Evolutionary conservation across 2,113 vertebrate genomes (phyloP).

Genomic region (Nesogale talazaci): DNA sequence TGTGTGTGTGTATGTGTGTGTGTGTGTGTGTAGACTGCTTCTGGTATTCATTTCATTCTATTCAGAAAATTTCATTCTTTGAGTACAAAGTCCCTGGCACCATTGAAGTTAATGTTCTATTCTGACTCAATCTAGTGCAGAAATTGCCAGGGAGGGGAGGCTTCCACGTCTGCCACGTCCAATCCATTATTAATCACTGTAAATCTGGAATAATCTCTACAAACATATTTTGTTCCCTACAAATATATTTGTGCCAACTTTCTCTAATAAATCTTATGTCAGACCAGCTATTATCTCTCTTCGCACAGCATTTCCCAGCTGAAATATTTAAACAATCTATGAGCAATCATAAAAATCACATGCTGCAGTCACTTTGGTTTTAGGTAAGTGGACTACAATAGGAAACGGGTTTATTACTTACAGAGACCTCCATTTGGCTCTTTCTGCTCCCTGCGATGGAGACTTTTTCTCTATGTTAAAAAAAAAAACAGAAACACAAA

Average conservation of each 20-base stretch:
- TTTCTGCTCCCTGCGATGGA: not conserved
- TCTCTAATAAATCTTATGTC: slow-evolving; percentile 79
- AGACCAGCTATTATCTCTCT: slow-evolving; percentile 76
- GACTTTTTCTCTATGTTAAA: slow-evolving; percentile 43
- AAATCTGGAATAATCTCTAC: slow-evolving; percentile 86
- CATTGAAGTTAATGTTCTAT: not conserved
- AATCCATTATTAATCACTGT: slow-evolving; percentile 83
- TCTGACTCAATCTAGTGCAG: slow-evolving; percentile 27
- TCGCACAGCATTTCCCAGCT: slow-evolving; percentile 78
- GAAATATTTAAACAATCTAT: slow-evolving; percentile 82
- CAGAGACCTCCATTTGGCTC: slow-evolving; percentile 54
- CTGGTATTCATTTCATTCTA: not conserved
- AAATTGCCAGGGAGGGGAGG: not conserved
- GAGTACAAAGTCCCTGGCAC: not conserved
- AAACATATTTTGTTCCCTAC: slow-evolving; percentile 82
- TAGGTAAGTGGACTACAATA: slow-evolving; percentile 31
- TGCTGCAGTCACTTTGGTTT: slow-evolving; percentile 80
- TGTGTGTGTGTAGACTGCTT: not conserved
- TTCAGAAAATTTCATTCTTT: not conserved
- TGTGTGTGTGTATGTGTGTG: too few species aligned
- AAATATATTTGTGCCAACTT: slow-evolving; percentile 78
- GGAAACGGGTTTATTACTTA: slow-evolving; percentile 71
- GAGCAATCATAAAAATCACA: slow-evolving; percentile 73
- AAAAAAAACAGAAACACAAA: not conserved
- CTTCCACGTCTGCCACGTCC: slow-evolving; percentile 69